Evolutionary conservation across 2,113 vertebrate species (phyloP).

Genomic region (Solenodon paradoxus): DNA sequence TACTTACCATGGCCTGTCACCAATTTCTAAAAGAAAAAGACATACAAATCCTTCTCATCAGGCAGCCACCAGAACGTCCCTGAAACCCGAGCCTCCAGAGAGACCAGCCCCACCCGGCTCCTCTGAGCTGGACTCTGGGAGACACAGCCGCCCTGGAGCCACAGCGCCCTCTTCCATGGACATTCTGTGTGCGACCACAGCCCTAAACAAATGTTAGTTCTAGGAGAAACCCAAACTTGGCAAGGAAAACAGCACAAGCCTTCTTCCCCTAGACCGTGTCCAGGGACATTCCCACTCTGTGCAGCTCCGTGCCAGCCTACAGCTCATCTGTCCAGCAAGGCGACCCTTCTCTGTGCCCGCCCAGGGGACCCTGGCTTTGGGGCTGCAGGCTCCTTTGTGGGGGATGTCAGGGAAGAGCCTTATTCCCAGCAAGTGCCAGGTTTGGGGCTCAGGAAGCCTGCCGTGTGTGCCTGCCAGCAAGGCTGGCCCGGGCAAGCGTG

Average conservation of each 20-base stretch:
- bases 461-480: not conserved
- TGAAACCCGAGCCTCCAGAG: not conserved
- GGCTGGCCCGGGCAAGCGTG: not conserved
- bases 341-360: not conserved
- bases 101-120: constrained; percentile 1
- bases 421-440: not conserved
- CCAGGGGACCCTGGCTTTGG: not conserved
- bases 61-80: not conserved
- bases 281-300: not conserved
- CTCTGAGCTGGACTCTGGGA: too few relatives aligned
- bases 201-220: constrained; percentile 33
- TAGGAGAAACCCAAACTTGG: constrained; percentile 42
- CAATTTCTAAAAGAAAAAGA: not conserved
- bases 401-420: not conserved
- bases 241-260: constrained; percentile 39
- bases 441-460: not conserved
- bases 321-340: not conserved
- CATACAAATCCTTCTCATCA: not conserved
- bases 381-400: not conserved
- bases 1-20: not conserved
- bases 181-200: constrained; percentile 28
- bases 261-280: not conserved
- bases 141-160: too few relatives aligned
- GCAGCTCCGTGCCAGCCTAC: not conserved
- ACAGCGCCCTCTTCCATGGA: not conserved